Base-by-base conservation (phyloP, 2,113 vertebrate genomes). In the Corynorhinus townsendii region DNA sequence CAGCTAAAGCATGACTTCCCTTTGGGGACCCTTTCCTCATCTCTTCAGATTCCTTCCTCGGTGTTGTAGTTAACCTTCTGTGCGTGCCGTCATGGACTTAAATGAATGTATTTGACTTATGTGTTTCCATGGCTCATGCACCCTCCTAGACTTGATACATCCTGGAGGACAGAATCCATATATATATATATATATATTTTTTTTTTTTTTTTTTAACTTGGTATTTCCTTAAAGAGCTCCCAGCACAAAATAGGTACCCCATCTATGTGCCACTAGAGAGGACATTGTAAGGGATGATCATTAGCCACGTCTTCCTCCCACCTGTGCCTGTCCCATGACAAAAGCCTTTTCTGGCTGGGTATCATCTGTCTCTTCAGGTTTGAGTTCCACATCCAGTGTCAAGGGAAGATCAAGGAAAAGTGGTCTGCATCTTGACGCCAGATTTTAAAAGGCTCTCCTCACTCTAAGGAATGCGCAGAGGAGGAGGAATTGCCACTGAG, bases 371-470 rank as follows among this genome's bases (percentile, higher is more conserved):
- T 64, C 87, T 93, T 84, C 52, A 87, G 35, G 80, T 93, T 91
- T 52, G 12, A 85, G 45, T 22, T 59, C 79, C 59, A 59, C 17
- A 77, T 49, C 49, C 11, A 59, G 52, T 73, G 68, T 66, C 93
- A 90, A 75, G 30, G 38, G 38, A 77, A 95, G 83, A 93, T 89
- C 52, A 95, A 91, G 62, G 15, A 45, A 73, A 79, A 93, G 75
- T 76, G 26, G 16, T 35, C 43, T 94, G 54, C 72, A 89, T 80
- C 45, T 95, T 72, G 82, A 94, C 16, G 33, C 62, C 90, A 90
- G 85, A 81, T 87, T 92, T 94, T 90, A 54, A 94, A 92, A 86
- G 26, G 12, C 49, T 49, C 66, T 19, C 12, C 72, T 95, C 4
- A 22, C 47, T 94, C 43, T 47, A 59, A 66, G 35, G 40, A 79